Evolutionary conservation across 2,797 vertebrate species (phyloP), one percentile per base, ranked within the genome.

Genomic region (Gastrophryne carolinensis): DNA sequence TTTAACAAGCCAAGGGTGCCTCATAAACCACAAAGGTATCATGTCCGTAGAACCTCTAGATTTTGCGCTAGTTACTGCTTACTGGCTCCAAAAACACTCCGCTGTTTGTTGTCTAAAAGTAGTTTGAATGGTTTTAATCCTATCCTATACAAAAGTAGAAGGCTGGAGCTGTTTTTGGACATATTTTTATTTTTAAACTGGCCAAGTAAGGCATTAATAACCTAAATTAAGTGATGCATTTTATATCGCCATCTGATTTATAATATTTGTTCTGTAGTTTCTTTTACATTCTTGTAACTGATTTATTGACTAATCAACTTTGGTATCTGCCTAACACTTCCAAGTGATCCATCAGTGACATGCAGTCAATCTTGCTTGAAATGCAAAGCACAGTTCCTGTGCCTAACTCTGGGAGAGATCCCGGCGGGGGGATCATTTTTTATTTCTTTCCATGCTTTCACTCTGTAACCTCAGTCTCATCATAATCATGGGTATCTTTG

Each of bases 261-360:
- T 92, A 84, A 87, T 89, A 87, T 90, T 84, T 88, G 68, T 71
- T 83, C 84, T 85, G 83, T 89, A 82, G 89, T 82, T 85, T 80
- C 86, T 82, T 81, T 79, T 81, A 70, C 83, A 83, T 67, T 75
- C 89, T 86, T 85, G 90, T 82, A 82, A 84, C 81, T 87, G 91
- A 96, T 94, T 94, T 93, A 95, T 88, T 89, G 89, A 91, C 91
- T 92, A 94, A 94, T 96, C 93, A 91, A 95, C 96, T 88, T 82
- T 90, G 94, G 95, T 94, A 94, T 94, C 93, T 92, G 89, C 74
- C 86, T 93, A 90, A 94, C 92, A 91, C 89, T 91, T 85, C 90
- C 87, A 86, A 92, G 90, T 81, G 87, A 93, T 95, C 93, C 82
- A 90, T 96, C 93, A 93, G 80, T 78, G 84, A 83, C 92, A 90